These are phyloP conservation scores for Drosophila nebulosa DNA, from an alignment of 1,140 invertebrate genomes.

Conservation along the genomic window DNA sequence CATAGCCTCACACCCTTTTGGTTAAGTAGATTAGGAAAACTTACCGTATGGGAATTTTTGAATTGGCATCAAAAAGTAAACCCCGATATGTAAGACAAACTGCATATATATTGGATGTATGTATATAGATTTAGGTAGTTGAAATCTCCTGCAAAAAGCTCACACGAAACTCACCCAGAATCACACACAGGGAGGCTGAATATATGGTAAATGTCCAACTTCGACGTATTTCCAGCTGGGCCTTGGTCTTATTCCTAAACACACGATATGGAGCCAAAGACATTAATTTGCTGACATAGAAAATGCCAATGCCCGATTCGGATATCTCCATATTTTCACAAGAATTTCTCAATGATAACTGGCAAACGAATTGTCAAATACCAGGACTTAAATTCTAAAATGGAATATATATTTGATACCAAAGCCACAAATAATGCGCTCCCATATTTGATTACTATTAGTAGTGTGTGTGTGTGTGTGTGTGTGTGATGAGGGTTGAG, in stretches of 20 bases:
- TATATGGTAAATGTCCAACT: slow-evolving; percentile 81
- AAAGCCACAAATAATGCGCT: slow-evolving; percentile 62
- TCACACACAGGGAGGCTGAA: slow-evolving; percentile 67
- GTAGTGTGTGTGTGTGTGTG: no score
- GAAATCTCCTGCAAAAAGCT: neutral
- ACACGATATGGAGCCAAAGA: slow-evolving; percentile 82
- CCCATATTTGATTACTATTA: slow-evolving; percentile 71
- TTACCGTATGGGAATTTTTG: slow-evolving; percentile 72
- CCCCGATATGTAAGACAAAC: slow-evolving; percentile 73
- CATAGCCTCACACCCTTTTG: neutral
- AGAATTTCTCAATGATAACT: slow-evolving; percentile 20
- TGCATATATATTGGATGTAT: slow-evolving; percentile 19
- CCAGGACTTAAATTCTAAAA: slow-evolving; percentile 41
- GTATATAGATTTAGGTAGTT: no score
- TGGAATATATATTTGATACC: slow-evolving; percentile 53
- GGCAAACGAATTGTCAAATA: slow-evolving; percentile 20
- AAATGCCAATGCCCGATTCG: slow-evolving; percentile 68
- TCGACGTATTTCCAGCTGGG: slow-evolving; percentile 79
- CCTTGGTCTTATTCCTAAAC: slow-evolving; percentile 40
- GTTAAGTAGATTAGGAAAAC: neutral
- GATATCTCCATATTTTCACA: slow-evolving; percentile 68
- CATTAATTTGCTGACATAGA: slow-evolving; percentile 82
- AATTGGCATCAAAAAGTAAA: slow-evolving; percentile 73
- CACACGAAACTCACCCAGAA: slow-evolving; percentile 55
- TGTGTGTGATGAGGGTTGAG: neutral